phyloP scores from a whole-genome alignment of 1,140 invertebrate species.

The Orchesella cincta region DNA sequence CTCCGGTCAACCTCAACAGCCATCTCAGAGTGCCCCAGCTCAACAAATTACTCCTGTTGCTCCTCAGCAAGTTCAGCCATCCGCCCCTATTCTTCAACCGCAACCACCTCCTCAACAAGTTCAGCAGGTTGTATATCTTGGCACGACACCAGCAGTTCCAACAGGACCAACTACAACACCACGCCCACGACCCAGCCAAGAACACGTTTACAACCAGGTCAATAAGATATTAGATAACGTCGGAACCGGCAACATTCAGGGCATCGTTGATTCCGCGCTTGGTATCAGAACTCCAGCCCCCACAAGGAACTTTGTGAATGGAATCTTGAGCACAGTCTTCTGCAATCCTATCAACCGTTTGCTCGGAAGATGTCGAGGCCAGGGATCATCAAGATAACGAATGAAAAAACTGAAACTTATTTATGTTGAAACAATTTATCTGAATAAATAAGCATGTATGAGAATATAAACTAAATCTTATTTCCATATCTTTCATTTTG shows the following conservation, averaged over 20 bases:
- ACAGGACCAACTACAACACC: conserved; percentile 2
- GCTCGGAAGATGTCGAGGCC: conserved; percentile 1
- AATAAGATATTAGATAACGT: conserved; percentile 23
- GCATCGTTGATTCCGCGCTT: conserved; percentile 4
- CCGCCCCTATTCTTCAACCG: background rate
- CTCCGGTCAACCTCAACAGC: background rate
- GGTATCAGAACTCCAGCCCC: background rate
- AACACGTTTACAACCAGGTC: conserved; percentile 22
- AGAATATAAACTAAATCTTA: too few species aligned
- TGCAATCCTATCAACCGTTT: conserved; percentile 17
- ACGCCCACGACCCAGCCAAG: background rate
- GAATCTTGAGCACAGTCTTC: conserved; percentile 17
- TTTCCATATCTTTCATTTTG: too few species aligned
- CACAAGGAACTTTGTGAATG: conserved; percentile 11
- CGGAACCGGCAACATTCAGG: background rate
- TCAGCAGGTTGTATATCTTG: background rate
- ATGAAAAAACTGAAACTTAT: background rate
- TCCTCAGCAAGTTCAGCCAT: conserved; percentile 8
- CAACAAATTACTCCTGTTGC: background rate
- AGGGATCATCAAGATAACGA: background rate
- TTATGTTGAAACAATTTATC: background rate
- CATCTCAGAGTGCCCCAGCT: background rate
- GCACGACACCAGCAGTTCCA: background rate
- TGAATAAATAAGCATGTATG: background rate
- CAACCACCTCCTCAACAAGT: background rate